Evolutionary conservation across 2,113 vertebrate species (phyloP).

Genomic region (Periophthalmus modestus): DNA sequence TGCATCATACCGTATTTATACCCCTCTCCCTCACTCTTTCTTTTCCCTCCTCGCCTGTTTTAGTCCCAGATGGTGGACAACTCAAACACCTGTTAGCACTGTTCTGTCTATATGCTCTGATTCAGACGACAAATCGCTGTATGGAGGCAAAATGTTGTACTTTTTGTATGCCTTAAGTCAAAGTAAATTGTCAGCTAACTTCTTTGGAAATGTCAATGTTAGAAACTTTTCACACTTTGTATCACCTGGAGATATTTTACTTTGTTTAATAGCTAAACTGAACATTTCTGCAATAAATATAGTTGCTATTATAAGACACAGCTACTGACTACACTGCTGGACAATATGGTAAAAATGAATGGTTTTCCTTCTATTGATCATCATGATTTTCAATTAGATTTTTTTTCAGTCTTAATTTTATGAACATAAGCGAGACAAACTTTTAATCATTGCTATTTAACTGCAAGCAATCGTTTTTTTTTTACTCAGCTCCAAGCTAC

Average conservation of each 20-base stretch:
- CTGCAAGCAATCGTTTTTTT: no score
- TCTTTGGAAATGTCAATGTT: background rate
- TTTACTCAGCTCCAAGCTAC: no score
- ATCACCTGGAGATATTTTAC: background rate
- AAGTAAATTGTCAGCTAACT: background rate
- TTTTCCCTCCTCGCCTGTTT: conserved; percentile 43
- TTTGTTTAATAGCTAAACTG: background rate
- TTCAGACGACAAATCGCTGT: conserved; percentile 9
- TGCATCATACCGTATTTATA: conserved; percentile 75
- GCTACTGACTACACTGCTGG: background rate
- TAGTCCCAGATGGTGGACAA: conserved; percentile 49
- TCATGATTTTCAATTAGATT: no score
- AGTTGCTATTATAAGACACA: background rate
- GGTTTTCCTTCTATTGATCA: background rate
- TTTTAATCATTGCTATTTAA: no score
- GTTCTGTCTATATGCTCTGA: conserved; percentile 21
- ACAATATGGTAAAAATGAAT: background rate
- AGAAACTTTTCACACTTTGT: background rate
- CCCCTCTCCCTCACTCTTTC: conserved; percentile 35
- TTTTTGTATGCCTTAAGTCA: conserved; percentile 2
- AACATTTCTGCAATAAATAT: background rate
- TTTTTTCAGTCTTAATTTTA: no score
- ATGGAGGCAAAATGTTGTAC: conserved; percentile 5
- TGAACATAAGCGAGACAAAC: no score
- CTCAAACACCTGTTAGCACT: conserved; percentile 54